Evolutionary conservation across 2,113 vertebrate species (phyloP), one percentile per base, ranked within the genome.

Genomic region (Jacana jacana): DNA sequence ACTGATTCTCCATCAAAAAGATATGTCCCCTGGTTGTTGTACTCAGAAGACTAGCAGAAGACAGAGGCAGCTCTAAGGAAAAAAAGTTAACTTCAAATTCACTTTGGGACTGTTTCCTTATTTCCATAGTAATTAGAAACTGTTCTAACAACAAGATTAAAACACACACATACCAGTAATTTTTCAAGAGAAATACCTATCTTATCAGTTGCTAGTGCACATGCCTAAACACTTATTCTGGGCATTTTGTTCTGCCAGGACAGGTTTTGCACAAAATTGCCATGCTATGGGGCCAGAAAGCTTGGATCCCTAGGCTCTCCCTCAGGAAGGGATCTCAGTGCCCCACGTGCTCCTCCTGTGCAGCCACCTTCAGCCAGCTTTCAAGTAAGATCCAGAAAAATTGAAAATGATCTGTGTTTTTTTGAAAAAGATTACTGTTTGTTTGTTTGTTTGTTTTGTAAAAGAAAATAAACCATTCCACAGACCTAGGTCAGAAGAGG

Each of bases 301-400:
- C 44, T 51, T n/a, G 25, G 17, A 17, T 40, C 25, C 13, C 23
- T 23, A 22, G 28, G 17, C 6, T 40, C 13, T 73, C 13, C 40
- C 27, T 18, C 65, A 86, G n/a, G 31, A 24, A 84, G 15, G 18
- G 35, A 72, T 28, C 30, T 78, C 11, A 8, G 39, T 1, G 3
- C 6, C 8, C 7, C 8, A 27, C 0, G 2, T 0, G 0, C 5
- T 11, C 9, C n/a, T 88, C 33, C 55, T 39, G 10, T 17, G 16
- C 7, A 2, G 46, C 6, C 8, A 35, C 51, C 13, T 49, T 17
- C 7, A 2, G 46, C 6, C 8, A 35, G 46, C 13, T 49, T 17
- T 1, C 0, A 85, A 85, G 46, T 3, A 27, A 68, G n/a, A 82
- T 39, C 57, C 71, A 66, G 39, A n/a, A n/a, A n/a, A n/a, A n/a